Conservation (phyloP, 2,113 vertebrate species). For the Zapus hudsonius region DNA sequence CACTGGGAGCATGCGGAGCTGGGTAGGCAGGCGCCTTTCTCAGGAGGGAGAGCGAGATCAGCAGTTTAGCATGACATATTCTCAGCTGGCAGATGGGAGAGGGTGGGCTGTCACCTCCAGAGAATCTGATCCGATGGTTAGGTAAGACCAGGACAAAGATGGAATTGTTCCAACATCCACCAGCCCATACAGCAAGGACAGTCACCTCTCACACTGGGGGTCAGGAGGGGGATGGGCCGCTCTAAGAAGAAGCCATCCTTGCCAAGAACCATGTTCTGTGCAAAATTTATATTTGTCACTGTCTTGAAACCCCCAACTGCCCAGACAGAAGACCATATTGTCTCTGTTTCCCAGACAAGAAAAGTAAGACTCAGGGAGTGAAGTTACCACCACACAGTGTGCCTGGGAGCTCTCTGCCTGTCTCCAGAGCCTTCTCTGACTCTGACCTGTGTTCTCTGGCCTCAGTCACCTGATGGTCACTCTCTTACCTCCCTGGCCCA, state of each 20-base stretch:
- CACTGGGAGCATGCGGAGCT: neutral
- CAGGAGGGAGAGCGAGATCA: conserved; percentile 17
- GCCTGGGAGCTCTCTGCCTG: rapidly evolving
- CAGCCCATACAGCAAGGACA: neutral
- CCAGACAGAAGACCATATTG: neutral
- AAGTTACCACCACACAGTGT: rapidly evolving
- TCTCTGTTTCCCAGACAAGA: neutral
- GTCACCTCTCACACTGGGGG: conserved; percentile 2
- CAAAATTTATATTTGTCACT: neutral
- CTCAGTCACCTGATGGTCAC: rapidly evolving
- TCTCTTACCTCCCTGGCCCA: rapidly evolving
- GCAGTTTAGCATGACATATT: conserved; percentile 59
- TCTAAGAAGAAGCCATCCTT: neutral
- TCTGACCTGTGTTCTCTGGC: rapidly evolving
- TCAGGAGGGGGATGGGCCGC: neutral
- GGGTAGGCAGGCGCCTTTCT: neutral
- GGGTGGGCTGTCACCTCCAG: conserved; percentile 60
- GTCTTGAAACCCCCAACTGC: neutral
- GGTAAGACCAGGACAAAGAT: conserved; percentile 76
- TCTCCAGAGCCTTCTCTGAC: rapidly evolving
- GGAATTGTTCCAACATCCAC: conserved; percentile 65
- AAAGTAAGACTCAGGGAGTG: neutral
- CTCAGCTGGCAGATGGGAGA: conserved; percentile 75
- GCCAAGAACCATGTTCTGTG: neutral
- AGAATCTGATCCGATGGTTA: conserved; percentile 71